These are phyloP conservation scores for Atopsyche davidsoni DNA, from an alignment of 1,140 invertebrate genomes.

Conservation along the genomic window DNA sequence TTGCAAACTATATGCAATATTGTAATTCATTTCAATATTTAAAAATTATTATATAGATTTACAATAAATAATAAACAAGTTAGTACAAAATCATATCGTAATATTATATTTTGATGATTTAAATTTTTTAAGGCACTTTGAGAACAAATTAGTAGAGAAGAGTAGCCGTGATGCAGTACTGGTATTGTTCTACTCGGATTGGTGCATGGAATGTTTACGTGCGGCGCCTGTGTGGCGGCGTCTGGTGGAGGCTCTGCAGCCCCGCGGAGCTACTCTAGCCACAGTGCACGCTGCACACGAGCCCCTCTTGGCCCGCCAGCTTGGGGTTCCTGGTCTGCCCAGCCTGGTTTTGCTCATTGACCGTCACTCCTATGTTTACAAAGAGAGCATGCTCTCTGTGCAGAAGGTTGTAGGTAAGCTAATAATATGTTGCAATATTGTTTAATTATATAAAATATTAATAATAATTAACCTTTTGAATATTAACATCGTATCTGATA, in stretches of 20 bases:
- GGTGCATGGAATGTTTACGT: slow-evolving; percentile 86
- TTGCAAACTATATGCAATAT: not conserved
- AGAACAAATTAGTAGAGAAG: slow-evolving; percentile 78
- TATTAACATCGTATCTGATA: too few relatives aligned
- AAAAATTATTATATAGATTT: slow-evolving; percentile 8
- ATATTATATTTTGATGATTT: slow-evolving; percentile 1
- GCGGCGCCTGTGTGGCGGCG: slow-evolving; percentile 76
- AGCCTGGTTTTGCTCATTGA: slow-evolving; percentile 76
- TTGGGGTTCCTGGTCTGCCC: slow-evolving; percentile 75
- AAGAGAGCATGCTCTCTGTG: slow-evolving; percentile 68
- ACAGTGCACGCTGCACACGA: slow-evolving; percentile 83
- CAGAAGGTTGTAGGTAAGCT: slow-evolving; percentile 67
- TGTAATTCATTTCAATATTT: too few relatives aligned
- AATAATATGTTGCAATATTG: slow-evolving; percentile 3
- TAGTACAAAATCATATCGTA: not conserved
- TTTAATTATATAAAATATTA: too few relatives aligned
- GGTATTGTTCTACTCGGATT: slow-evolving; percentile 86
- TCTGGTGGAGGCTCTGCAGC: slow-evolving; percentile 77
- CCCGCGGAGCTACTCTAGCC: slow-evolving; percentile 62
- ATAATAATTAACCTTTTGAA: too few relatives aligned
- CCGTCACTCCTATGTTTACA: slow-evolving; percentile 72
- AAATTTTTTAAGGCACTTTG: slow-evolving; percentile 66
- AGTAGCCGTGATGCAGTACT: slow-evolving; percentile 74
- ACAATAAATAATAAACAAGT: slow-evolving; percentile 12
- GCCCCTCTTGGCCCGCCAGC: slow-evolving; percentile 62